Conservation (phyloP, 1,140 invertebrate genomes). For the Gryllus bimaculatus region DNA sequence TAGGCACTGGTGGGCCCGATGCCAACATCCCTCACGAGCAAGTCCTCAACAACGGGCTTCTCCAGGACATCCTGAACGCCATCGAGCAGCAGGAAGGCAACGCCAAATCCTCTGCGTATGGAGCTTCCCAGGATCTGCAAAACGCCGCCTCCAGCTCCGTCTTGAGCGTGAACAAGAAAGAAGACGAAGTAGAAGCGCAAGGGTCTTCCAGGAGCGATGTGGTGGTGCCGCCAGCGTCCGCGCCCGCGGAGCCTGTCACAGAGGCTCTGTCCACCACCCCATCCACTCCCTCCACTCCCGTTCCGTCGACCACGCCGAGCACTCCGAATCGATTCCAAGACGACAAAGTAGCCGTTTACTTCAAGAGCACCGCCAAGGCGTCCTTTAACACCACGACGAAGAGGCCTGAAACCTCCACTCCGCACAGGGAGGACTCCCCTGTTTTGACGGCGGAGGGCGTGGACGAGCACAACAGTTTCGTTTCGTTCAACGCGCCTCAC, state of each 20-base stretch:
- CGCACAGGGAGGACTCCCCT: not conserved
- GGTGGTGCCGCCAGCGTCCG: not conserved
- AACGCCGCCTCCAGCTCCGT: not conserved
- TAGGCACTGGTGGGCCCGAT: conserved; percentile 35
- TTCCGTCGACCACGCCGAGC: not conserved
- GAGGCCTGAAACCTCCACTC: not conserved
- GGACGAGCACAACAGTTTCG: not conserved
- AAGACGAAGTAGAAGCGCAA: not conserved
- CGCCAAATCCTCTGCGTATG: not conserved
- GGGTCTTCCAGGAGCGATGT: not conserved
- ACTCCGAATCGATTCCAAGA: not conserved
- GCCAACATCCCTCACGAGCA: conserved; percentile 52
- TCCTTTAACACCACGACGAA: not conserved
- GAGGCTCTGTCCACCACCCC: not conserved
- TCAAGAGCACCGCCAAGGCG: not conserved
- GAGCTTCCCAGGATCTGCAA: not conserved
- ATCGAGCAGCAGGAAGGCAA: conserved; percentile 39
- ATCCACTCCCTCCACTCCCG: not conserved
- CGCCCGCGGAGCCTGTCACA: not conserved
- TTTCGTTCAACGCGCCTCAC: not conserved
- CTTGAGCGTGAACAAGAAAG: not conserved
- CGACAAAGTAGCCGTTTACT: not conserved
- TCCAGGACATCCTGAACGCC: conserved; percentile 65
- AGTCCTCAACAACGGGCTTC: conserved; percentile 60
- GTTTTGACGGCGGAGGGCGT: not conserved